A percentile compares a stretch with the other conserved stretches of the same genome.
Evolutionary conservation across 2,113 vertebrate genomes (phyloP).

Genomic region (Zosterops hypoxanthus): DNA sequence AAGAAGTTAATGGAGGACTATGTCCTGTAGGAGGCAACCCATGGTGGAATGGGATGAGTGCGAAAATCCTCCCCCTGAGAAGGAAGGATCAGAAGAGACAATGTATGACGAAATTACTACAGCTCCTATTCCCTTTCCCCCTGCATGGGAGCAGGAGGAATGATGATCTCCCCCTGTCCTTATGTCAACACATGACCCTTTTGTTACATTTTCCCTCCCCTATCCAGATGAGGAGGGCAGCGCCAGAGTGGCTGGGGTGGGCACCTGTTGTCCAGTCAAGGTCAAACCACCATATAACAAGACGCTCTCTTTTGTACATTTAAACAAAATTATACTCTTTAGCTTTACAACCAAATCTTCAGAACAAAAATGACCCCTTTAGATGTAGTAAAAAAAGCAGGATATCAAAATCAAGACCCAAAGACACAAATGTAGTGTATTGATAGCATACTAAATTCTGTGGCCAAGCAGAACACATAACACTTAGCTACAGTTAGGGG

Average conservation of each 20-base stretch:
- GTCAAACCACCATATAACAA: background rate
- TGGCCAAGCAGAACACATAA: background rate
- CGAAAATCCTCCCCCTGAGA: background rate
- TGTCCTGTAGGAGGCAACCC: background rate
- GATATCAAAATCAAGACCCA: background rate
- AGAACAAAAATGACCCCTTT: background rate
- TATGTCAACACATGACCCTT: background rate
- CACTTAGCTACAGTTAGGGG: background rate
- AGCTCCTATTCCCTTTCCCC: background rate
- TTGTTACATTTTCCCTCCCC: background rate
- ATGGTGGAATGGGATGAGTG: accelerated
- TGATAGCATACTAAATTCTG: background rate
- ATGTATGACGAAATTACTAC: background rate
- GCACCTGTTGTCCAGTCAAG: background rate
- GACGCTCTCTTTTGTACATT: background rate
- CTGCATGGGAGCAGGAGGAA: background rate
- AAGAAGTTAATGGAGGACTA: background rate
- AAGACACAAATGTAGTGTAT: background rate
- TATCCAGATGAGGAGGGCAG: background rate
- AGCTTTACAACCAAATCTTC: background rate
- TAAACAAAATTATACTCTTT: background rate
- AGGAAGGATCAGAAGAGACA: background rate
- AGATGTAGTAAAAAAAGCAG: background rate
- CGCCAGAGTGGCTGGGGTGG: background rate
- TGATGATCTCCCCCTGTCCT: background rate